phyloP scores from a whole-genome alignment of 2,888 invertebrate genomes.

The Tachystola acroxantha region DNA sequence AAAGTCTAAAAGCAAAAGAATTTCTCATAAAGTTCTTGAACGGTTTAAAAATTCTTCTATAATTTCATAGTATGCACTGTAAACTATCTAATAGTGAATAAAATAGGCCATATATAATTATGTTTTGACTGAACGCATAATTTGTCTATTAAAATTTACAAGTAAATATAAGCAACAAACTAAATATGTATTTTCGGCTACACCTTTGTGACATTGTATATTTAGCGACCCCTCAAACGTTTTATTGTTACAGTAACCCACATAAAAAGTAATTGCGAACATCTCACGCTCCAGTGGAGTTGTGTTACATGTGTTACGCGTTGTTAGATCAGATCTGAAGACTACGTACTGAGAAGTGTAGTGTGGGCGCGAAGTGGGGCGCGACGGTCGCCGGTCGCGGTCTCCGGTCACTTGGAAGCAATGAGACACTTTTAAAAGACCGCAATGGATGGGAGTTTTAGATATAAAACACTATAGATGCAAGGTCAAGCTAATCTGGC shows the following conservation, averaged over 20 bases:
- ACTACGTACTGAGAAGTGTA: conserved; percentile 26
- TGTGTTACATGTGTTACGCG: conserved; percentile 54
- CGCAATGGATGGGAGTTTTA: too few species aligned
- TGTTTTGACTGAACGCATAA: too few species aligned
- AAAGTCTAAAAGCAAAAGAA: too few species aligned
- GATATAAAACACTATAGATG: too few species aligned
- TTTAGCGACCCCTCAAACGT: not conserved
- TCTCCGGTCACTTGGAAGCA: not conserved
- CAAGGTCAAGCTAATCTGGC: too few species aligned
- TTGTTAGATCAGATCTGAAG: conserved; percentile 46
- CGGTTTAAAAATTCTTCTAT: too few species aligned
- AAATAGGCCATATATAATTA: too few species aligned
- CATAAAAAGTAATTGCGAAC: conserved; percentile 38
- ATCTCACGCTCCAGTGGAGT: conserved; percentile 36
- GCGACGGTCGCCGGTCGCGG: conserved; percentile 8
- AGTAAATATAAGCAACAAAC: too few species aligned
- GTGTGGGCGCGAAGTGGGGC: conserved; percentile 41
- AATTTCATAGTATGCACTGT: too few species aligned
- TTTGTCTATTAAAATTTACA: too few species aligned
- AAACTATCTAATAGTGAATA: too few species aligned
- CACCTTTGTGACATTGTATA: not conserved
- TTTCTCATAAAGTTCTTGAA: too few species aligned
- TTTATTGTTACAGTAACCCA: conserved; percentile 51
- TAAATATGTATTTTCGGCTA: not conserved
- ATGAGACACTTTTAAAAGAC: not conserved